These are phyloP conservation scores for Machimus rusticus DNA, from an alignment of 2,888 invertebrate species.

Conservation along the genomic window DNA sequence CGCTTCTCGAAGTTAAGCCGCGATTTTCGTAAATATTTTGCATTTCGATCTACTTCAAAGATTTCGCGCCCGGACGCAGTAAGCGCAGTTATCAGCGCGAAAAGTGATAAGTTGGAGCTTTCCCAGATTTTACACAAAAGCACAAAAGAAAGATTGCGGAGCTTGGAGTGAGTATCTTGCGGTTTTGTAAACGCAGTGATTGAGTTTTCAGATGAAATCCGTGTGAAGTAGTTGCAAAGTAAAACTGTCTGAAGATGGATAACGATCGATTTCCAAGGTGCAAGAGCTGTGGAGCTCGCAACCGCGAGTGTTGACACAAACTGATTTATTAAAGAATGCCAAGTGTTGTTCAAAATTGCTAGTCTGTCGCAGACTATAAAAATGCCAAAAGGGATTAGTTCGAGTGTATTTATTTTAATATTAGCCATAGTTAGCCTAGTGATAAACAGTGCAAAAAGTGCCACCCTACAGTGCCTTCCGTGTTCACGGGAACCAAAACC, in stretches of 20 bases:
- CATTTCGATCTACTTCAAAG: neutral
- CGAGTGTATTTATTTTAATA: neutral
- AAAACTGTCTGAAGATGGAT: conserved; percentile 1
- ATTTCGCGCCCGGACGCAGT: neutral
- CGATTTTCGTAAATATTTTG: neutral
- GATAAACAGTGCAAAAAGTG: conserved; percentile 19
- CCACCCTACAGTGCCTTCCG: conserved; percentile 30
- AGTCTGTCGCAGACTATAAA: neutral
- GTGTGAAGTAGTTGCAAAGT: neutral
- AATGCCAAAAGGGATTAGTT: neutral
- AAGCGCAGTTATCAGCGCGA: neutral
- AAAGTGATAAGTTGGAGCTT: neutral
- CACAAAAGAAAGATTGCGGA: neutral
- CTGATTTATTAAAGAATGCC: neutral
- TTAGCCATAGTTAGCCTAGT: neutral
- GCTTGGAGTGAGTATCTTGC: neutral
- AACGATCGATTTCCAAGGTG: neutral
- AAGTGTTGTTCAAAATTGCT: neutral
- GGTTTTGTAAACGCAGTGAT: neutral
- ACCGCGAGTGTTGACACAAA: neutral
- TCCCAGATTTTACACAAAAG: neutral
- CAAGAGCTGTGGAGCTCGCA: neutral
- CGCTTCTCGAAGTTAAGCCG: neutral
- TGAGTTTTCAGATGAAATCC: neutral
- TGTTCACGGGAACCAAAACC: neutral